Evolutionary conservation across 2,797 vertebrate species (phyloP).

Genomic region (Labroides dimidiatus): DNA sequence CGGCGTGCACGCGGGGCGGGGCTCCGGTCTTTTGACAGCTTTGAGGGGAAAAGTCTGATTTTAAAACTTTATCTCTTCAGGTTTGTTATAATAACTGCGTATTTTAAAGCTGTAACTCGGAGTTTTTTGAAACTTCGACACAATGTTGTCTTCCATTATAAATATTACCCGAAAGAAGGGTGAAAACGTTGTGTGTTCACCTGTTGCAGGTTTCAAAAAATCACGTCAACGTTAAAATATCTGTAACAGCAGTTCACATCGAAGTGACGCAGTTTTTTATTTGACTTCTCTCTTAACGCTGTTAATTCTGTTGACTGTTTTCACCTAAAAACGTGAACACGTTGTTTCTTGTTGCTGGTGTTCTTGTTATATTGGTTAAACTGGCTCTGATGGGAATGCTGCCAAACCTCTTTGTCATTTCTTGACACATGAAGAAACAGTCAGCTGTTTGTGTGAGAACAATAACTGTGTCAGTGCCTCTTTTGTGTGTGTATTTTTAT

Average conservation of each 20-base stretch:
- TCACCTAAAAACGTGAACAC: fast-evolving
- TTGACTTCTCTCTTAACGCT: too few species aligned
- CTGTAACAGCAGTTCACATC: too few species aligned
- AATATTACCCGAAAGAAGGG: not conserved
- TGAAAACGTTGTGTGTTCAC: not conserved
- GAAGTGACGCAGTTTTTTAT: too few species aligned
- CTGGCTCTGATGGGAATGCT: slow-evolving; percentile 32
- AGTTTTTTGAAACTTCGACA: too few species aligned
- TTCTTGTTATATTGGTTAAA: not conserved
- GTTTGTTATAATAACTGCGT: not conserved
- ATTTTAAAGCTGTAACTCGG: too few species aligned
- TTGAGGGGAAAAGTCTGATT: not conserved
- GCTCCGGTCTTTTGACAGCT: fast-evolving
- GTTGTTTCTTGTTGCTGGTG: not conserved
- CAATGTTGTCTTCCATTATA: too few species aligned
- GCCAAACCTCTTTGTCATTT: slow-evolving; percentile 23
- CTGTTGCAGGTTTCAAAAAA: not conserved
- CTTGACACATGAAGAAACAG: not conserved
- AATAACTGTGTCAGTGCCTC: not conserved
- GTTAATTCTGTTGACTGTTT: not conserved
- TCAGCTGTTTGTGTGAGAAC: not conserved
- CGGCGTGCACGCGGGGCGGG: not conserved
- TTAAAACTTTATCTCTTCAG: fast-evolving
- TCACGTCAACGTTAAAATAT: too few species aligned
- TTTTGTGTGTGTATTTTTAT: not conserved